phyloP scores from a whole-genome alignment of 2,888 invertebrate genomes.

The Spialia ferax region DNA sequence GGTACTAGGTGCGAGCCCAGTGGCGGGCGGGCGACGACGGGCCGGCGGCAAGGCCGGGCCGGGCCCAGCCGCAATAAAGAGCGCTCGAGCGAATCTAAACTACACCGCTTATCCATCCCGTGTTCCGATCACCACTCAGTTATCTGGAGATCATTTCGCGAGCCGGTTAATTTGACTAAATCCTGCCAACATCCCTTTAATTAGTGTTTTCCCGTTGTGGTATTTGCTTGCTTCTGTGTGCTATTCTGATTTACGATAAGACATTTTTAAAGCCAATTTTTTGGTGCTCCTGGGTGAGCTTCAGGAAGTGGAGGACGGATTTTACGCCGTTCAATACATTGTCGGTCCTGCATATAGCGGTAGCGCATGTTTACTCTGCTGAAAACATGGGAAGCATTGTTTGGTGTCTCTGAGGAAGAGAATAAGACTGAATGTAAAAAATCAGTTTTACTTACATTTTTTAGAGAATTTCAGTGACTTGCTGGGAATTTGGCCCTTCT shows the following conservation, averaged over 20 bases:
- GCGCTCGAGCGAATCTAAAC: constrained; percentile 50
- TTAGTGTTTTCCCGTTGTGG: background rate
- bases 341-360: background rate
- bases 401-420: constrained; percentile 41
- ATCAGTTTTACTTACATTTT: background rate
- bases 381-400: constrained; percentile 62
- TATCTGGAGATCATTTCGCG: constrained; percentile 19
- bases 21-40: background rate
- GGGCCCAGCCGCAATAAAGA: constrained; percentile 45
- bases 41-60: constrained; percentile 22
- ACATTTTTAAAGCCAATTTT: background rate
- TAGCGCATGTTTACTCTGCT: constrained; percentile 62
- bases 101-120: constrained; percentile 43
- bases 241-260: background rate
- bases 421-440: constrained; percentile 4
- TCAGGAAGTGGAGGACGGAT: background rate
- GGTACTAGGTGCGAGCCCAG: constrained; percentile 18
- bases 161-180: constrained; percentile 18
- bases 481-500: background rate
- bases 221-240: background rate
- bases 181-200: background rate
- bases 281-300: background rate
- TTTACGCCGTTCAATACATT: background rate
- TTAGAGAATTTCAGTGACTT: background rate
- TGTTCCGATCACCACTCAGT: constrained; percentile 22